Conservation (phyloP, 2,888 invertebrate genomes). For the Zhuqinia jingwanae region DNA sequence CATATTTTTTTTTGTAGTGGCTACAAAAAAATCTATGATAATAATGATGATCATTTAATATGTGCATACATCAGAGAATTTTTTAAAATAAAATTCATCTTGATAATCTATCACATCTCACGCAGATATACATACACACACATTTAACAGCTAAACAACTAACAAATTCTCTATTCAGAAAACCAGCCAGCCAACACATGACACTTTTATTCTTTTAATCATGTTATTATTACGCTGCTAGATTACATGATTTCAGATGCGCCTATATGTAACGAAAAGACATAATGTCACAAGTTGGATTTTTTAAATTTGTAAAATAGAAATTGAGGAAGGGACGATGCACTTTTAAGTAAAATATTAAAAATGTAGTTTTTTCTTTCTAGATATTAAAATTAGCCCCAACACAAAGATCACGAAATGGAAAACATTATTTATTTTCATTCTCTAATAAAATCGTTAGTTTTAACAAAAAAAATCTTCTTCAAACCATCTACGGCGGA, state of each 20-base stretch:
- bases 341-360: slow-evolving; percentile 29
- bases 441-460: not conserved
- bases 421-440: not conserved
- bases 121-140: not conserved
- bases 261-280: slow-evolving; percentile 39
- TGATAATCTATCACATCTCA: not conserved
- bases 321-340: slow-evolving; percentile 59
- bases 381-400: slow-evolving; percentile 7
- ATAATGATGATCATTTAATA: slow-evolving; percentile 45
- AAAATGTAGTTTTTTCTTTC: slow-evolving; percentile 19
- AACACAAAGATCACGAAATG: not conserved
- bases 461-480: not conserved
- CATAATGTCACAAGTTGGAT: slow-evolving; percentile 50
- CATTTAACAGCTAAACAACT: not conserved
- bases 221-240: slow-evolving; percentile 19
- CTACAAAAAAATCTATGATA: slow-evolving; percentile 50
- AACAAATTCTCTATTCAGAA: slow-evolving; percentile 37
- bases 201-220: slow-evolving; percentile 5
- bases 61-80: not conserved
- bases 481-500: not conserved
- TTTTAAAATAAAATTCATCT: slow-evolving; percentile 46
- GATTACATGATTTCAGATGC: slow-evolving; percentile 12
- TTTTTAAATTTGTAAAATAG: slow-evolving; percentile 41
- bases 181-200: slow-evolving; percentile 7
- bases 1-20: slow-evolving; percentile 56